Evolutionary conservation across 23 tunicate genomes (phyloP).

Genomic region (Trididemnum miniatum): DNA sequence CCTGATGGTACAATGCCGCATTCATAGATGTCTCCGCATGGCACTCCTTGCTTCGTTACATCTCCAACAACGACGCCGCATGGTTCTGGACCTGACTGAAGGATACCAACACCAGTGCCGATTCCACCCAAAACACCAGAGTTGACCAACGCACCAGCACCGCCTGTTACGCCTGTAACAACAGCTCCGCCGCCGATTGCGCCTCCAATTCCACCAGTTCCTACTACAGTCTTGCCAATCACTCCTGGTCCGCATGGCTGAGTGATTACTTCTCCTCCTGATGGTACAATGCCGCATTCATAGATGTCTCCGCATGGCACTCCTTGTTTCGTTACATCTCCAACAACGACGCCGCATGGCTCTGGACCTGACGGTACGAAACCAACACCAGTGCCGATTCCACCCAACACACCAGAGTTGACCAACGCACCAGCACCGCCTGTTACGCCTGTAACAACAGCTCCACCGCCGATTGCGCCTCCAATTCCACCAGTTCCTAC

Average conservation of each 20-base stretch:
- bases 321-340: not conserved
- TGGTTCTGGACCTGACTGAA: not conserved
- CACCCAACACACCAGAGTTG: not conserved
- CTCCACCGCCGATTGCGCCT: not conserved
- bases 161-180: constrained; percentile 13
- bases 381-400: not conserved
- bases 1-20: constrained; percentile 1
- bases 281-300: not conserved
- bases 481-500: not conserved
- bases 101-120: not conserved
- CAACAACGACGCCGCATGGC: not conserved
- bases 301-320: constrained; percentile 9
- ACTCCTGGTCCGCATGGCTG: constrained; percentile 2
- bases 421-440: not conserved
- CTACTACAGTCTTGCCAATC: not conserved
- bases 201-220: not conserved
- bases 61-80: not conserved
- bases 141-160: not conserved
- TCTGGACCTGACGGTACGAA: not conserved
- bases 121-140: constrained; percentile 10
- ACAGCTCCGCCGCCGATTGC: constrained; percentile 4
- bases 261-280: not conserved
- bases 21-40: not conserved
- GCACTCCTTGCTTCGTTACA: not conserved
- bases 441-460: constrained; percentile 11